Evolutionary conservation across 2,797 vertebrate genomes (phyloP).

Genomic region (Hyperoplus immaculatus): DNA sequence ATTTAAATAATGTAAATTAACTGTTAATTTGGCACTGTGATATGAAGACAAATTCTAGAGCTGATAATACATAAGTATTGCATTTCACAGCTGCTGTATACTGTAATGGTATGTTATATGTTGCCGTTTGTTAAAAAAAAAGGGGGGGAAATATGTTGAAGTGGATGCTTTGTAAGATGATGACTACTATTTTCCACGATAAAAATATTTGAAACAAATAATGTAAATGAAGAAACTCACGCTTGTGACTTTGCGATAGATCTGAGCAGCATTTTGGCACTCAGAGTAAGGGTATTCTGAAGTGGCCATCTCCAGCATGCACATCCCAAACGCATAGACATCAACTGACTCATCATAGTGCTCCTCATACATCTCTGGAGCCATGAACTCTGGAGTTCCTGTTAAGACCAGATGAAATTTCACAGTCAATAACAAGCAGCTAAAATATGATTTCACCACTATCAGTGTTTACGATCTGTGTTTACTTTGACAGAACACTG

Average conservation of each 20-base stretch:
- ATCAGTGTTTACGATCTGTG: conserved; percentile 9
- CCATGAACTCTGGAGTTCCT: conserved; percentile 90
- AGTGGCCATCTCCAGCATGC: conserved; percentile 98
- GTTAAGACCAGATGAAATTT: conserved; percentile 39
- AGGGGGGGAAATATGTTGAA: neutral
- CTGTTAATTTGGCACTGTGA: too few relatives aligned
- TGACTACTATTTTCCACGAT: too few relatives aligned
- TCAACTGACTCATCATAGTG: conserved; percentile 98
- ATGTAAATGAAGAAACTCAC: conserved; percentile 80
- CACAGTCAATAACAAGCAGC: conserved; percentile 15
- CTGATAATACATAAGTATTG: too few relatives aligned
- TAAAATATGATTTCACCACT: conserved; percentile 4
- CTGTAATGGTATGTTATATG: neutral
- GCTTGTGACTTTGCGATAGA: conserved; percentile 99
- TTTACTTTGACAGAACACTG: conserved; percentile 13
- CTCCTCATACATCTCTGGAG: conserved; percentile 98
- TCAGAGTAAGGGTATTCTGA: conserved; percentile 98
- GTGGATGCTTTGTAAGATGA: too few relatives aligned
- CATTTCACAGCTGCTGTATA: too few relatives aligned
- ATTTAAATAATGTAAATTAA: too few relatives aligned
- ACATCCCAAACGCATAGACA: conserved; percentile 98
- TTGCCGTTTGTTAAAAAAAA: neutral
- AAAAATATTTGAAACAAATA: neutral
- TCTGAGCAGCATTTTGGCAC: conserved; percentile 97
- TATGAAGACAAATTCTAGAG: too few relatives aligned